These are phyloP conservation scores for Pterophyllum scalare DNA, from an alignment of 2,113 vertebrate species.

Conservation along the genomic window DNA sequence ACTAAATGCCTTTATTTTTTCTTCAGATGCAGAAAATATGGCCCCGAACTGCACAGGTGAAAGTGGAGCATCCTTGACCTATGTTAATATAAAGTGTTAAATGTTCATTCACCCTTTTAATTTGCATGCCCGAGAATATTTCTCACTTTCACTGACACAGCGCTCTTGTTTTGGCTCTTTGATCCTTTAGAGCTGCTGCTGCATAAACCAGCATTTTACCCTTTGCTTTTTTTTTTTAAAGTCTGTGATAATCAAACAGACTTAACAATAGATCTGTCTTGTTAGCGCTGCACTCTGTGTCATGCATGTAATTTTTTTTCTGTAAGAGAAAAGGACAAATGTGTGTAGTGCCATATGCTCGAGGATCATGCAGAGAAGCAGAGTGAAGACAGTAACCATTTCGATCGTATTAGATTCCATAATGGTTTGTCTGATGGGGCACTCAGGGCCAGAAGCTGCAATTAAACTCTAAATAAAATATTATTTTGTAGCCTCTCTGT, in stretches of 20 bases:
- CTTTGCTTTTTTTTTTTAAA: slow-evolving; percentile 3
- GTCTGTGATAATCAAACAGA: neutral
- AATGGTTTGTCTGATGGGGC: slow-evolving; percentile 71
- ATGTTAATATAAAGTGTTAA: neutral
- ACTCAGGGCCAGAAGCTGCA: slow-evolving; percentile 75
- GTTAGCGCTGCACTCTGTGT: slow-evolving; percentile 25
- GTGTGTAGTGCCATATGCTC: slow-evolving; percentile 48
- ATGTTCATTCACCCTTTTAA: neutral
- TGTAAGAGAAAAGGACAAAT: slow-evolving; percentile 19
- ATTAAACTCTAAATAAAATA: slow-evolving; percentile 81
- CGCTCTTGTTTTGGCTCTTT: neutral
- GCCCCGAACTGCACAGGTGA: neutral
- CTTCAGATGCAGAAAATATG: neutral
- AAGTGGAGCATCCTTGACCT: neutral
- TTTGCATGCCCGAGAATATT: neutral
- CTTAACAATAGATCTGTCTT: slow-evolving; percentile 43
- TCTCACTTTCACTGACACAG: neutral
- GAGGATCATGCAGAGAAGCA: slow-evolving; percentile 45
- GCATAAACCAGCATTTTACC: neutral
- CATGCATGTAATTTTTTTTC: slow-evolving; percentile 4
- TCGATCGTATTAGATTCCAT: slow-evolving; percentile 72
- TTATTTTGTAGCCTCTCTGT: slow-evolving; percentile 67
- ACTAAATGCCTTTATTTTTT: neutral
- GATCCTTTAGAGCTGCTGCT: neutral
- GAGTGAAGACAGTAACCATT: slow-evolving; percentile 70